These are phyloP conservation scores for Drosophila willistoni DNA, from an alignment of 1,140 invertebrate species.

Conservation along the genomic window DNA sequence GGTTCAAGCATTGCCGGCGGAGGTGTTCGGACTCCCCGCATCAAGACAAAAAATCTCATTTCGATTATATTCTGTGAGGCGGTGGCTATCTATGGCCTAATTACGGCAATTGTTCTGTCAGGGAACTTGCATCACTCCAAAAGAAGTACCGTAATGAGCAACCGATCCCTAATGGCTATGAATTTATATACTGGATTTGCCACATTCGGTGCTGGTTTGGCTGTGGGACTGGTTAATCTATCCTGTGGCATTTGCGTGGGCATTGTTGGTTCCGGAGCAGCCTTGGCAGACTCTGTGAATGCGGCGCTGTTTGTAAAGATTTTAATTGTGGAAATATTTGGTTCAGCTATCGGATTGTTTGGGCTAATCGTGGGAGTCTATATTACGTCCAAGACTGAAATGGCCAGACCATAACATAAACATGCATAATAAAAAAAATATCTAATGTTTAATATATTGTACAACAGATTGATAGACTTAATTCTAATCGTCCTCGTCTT, in stretches of 20 bases:
- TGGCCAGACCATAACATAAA: constrained; percentile 61
- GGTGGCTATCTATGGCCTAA: constrained; percentile 98
- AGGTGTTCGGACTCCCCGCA: constrained; percentile 98
- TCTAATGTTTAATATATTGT: constrained; percentile 38
- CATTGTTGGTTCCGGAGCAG: constrained; percentile 97
- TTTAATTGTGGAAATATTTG: constrained; percentile 99
- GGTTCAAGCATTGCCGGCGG: constrained; percentile 98
- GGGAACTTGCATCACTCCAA: constrained; percentile 88
- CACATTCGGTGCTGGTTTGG: constrained; percentile 96
- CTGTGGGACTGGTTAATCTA: constrained; percentile 96
- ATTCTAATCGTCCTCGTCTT: constrained; percentile 52
- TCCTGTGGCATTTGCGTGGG: constrained; percentile 98
- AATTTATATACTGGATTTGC: constrained; percentile 93
- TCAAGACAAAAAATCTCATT: constrained; percentile 99
- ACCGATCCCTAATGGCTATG: constrained; percentile 76
- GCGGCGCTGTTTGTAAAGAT: constrained; percentile 97
- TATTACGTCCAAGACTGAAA: constrained; percentile 89
- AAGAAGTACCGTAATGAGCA: constrained; percentile 39
- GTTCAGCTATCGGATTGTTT: constrained; percentile 98
- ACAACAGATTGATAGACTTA: constrained; percentile 25
- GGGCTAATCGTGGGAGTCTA: constrained; percentile 98
- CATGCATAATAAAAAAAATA: constrained; percentile 15
- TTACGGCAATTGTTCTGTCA: constrained; percentile 98
- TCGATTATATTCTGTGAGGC: constrained; percentile 99
- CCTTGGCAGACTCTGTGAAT: constrained; percentile 97